A percentile compares a stretch with the other conserved stretches of the same genome.
phyloP scores from a whole-genome alignment of 2,113 vertebrate genomes.

The Ictidomys tridecemlineatus region DNA sequence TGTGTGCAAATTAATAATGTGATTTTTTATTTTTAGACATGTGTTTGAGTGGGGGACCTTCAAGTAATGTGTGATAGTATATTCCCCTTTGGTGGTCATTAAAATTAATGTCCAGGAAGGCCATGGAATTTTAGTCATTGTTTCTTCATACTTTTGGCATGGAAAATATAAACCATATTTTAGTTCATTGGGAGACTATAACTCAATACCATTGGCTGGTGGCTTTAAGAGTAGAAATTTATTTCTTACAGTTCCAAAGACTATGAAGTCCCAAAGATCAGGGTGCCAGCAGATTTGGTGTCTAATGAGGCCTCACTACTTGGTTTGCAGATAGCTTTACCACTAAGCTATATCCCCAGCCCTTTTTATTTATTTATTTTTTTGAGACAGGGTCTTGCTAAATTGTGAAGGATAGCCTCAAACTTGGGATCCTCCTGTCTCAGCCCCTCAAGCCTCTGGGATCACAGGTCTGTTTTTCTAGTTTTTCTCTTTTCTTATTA shows the following conservation, averaged over 20 bases:
- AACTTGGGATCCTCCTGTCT: too few species aligned
- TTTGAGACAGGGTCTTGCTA: too few species aligned
- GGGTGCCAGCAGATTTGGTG: not conserved
- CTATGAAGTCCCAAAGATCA: not conserved
- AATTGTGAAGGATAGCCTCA: too few species aligned
- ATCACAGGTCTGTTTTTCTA: not conserved
- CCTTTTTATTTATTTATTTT: too few species aligned
- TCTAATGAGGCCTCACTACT: not conserved
- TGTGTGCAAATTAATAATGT: not conserved
- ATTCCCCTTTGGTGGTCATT: not conserved
- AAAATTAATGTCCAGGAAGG: slow-evolving; percentile 19
- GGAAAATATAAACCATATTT: not conserved
- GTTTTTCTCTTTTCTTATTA: not conserved
- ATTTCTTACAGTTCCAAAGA: not conserved
- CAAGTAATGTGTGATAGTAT: not conserved
- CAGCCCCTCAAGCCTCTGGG: too few species aligned
- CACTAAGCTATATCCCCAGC: too few species aligned
- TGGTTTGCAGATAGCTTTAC: not conserved
- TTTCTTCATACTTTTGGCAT: not conserved
- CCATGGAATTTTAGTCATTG: not conserved
- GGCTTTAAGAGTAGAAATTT: not conserved
- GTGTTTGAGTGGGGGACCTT: not conserved
- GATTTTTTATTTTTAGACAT: not conserved
- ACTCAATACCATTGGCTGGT: not conserved
- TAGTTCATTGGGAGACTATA: not conserved